These are phyloP conservation scores for Papilio polyxenes DNA, from an alignment of 1,140 invertebrate species.

Conservation along the genomic window DNA sequence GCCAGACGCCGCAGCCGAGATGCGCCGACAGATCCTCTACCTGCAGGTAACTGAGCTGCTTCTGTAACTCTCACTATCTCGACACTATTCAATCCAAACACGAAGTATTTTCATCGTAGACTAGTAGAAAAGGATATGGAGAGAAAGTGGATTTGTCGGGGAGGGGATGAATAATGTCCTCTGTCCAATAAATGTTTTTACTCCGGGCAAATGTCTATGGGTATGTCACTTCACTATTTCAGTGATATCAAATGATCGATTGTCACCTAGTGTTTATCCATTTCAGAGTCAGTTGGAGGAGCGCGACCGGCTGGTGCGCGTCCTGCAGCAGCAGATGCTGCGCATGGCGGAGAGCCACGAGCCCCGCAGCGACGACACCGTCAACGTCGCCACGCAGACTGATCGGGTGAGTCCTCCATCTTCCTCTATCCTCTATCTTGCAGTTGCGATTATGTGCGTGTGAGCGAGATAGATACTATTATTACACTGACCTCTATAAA, in stretches of 20 bases:
- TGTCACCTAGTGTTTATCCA: background rate
- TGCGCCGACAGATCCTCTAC: conserved; percentile 88
- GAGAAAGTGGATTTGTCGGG: no score
- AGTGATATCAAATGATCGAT: no score
- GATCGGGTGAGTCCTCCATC: conserved; percentile 66
- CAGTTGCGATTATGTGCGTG: no score
- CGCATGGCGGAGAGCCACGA: conserved; percentile 71
- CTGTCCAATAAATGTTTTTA: no score
- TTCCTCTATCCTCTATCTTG: background rate
- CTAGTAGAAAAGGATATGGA: no score
- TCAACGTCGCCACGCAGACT: conserved; percentile 79
- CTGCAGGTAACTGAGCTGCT: conserved; percentile 81
- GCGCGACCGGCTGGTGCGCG: conserved; percentile 77
- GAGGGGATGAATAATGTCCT: no score
- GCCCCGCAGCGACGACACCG: conserved; percentile 73
- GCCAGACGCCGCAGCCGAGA: conserved; percentile 84
- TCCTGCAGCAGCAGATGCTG: conserved; percentile 78
- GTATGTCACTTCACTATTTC: no score
- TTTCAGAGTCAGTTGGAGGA: conserved; percentile 79
- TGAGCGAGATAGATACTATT: background rate
- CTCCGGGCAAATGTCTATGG: no score
- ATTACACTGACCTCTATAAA: background rate
- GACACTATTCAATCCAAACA: no score
- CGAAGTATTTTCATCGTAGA: no score
- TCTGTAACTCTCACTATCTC: background rate